Evolutionary conservation across 2,888 invertebrate species (phyloP), one percentile per base, ranked within the genome.

Genomic region (Brachyptera putata): DNA sequence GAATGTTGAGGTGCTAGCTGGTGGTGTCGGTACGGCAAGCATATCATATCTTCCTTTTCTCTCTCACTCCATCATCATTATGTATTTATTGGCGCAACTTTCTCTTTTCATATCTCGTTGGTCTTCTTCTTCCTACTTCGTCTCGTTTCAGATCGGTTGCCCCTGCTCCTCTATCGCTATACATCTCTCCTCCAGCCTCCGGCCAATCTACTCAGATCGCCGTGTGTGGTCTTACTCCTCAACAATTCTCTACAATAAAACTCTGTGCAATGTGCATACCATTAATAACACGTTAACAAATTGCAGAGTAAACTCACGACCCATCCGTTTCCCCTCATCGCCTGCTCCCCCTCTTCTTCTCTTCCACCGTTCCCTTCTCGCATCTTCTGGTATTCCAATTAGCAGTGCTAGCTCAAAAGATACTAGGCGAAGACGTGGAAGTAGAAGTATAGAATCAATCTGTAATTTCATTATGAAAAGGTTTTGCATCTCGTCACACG

Each of bases 261-360:
- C 50, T 50, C 39, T 57, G n/a, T n/a, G 34, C 37, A 41, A 57
- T 57, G 53, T 61, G 61, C 61, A 61, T 57, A 61, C 57, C 61
- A 61, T 61, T 61, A 61, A 61, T 61, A 57, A 41, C 61, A 61
- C 61, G 61, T 61, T 61, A 61, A 57, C 57, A 61, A 61, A 61
- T 57, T 61, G 61, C 61, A 61, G 53, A 61, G 61, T 37, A 61
- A 61, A 61, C 61, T 57, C 61, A 46, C 39, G 39, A 37, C 46
- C 14, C n/a, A 1, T 16, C 41, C 25, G 26, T 39, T 39, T 41
- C 24, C 22, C 26, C 43, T 18, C 57, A 14, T 14, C 57, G 24
- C 57, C 34, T 21, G n/a, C 14, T 37, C 34, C 18, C 36, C 55
- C 14, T 36, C 16, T 21, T 34, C 24, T 34, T 25, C 1, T 5